phyloP scores from a whole-genome alignment of 2,888 invertebrate genomes.

The Heliconius sara region DNA sequence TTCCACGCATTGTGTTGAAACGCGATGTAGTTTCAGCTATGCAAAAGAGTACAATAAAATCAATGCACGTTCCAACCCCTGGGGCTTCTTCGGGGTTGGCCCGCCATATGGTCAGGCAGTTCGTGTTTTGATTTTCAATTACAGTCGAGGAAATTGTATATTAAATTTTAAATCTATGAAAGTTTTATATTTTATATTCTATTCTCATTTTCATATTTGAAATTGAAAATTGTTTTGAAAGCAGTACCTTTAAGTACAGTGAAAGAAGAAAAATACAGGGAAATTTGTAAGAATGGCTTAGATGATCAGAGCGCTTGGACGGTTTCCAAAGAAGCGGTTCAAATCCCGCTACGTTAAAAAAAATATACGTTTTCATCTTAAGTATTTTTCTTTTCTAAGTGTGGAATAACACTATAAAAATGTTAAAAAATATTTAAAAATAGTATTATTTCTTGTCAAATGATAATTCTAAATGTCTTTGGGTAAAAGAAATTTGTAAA shows the following conservation, averaged over 20 bases:
- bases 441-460: too few species aligned
- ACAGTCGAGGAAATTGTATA: conserved; percentile 16
- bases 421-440: too few species aligned
- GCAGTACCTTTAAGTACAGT: background rate
- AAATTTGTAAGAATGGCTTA: too few species aligned
- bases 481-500: too few species aligned
- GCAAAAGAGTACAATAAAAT: conserved; percentile 47
- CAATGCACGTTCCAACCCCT: conserved; percentile 50
- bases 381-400: too few species aligned
- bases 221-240: background rate
- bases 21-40: conserved; percentile 29
- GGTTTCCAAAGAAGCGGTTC: too few species aligned
- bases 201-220: background rate
- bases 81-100: conserved; percentile 11
- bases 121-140: conserved; percentile 26
- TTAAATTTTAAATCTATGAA: conserved; percentile 14
- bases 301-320: too few species aligned
- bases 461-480: too few species aligned
- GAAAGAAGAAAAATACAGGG: too few species aligned
- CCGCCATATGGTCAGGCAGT: conserved; percentile 27
- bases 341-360: too few species aligned
- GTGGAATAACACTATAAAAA: too few species aligned
- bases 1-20: conserved; percentile 36
- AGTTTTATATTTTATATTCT: background rate
- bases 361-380: too few species aligned